Percentiles rank a stretch among this genome's conserved stretches.
Conservation (phyloP, 2,113 vertebrate genomes). For the Rhinolophus sinicus region DNA sequence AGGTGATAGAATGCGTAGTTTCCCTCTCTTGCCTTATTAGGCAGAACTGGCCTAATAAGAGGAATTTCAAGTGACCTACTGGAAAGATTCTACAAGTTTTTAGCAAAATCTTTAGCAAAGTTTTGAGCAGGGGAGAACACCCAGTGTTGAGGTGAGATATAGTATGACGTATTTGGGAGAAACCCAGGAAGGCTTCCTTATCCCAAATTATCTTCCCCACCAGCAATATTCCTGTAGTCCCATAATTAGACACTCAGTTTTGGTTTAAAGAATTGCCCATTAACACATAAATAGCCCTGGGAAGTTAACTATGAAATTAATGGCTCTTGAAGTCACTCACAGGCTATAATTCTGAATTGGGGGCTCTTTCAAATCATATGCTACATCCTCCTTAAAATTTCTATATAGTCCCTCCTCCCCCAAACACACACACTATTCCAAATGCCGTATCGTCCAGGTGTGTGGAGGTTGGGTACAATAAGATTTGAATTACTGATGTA, state of each 20-base stretch:
- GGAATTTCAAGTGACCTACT: conserved; percentile 72
- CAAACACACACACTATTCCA: background rate
- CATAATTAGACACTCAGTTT: conserved; percentile 57
- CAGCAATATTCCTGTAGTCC: conserved; percentile 23
- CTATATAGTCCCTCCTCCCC: background rate
- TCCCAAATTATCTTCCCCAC: conserved; percentile 46
- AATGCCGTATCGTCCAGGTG: background rate
- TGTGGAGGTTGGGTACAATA: background rate
- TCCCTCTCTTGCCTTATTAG: conserved; percentile 64
- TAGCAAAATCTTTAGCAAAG: conserved; percentile 61
- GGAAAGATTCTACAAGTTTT: conserved; percentile 57
- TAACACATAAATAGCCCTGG: conserved; percentile 37
- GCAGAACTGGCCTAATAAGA: conserved; percentile 47
- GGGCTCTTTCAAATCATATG: background rate
- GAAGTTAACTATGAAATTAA: conserved; percentile 42
- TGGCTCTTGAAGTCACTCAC: background rate
- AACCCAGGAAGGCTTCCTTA: conserved; percentile 37
- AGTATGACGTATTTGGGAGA: background rate
- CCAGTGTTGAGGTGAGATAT: background rate
- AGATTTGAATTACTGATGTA: background rate
- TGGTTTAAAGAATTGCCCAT: conserved; percentile 51
- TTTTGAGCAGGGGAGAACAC: conserved; percentile 32
- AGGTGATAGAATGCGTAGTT: conserved; percentile 56
- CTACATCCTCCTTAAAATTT: background rate
- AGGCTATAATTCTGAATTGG: background rate